These are phyloP conservation scores for Thalassaphorura encarpata DNA, from an alignment of 1,140 invertebrate genomes.

Conservation along the genomic window DNA sequence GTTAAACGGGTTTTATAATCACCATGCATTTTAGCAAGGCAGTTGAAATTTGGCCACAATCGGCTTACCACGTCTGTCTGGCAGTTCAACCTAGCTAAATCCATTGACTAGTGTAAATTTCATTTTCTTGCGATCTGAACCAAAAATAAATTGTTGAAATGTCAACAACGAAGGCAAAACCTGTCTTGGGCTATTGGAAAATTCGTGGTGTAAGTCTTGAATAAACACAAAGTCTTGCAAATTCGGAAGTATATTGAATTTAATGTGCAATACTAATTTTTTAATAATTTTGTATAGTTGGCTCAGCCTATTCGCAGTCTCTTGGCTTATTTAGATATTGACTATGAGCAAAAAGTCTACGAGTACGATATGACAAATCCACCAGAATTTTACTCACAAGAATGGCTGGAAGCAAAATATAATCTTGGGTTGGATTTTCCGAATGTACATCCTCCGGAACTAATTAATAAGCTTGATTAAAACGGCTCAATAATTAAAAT, in stretches of 20 bases:
- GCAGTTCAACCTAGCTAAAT: too few species aligned
- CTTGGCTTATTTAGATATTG: neutral
- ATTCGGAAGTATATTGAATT: neutral
- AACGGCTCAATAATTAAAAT: neutral
- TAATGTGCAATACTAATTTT: neutral
- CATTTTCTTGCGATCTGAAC: too few species aligned
- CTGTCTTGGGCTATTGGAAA: constrained; percentile 4
- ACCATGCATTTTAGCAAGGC: too few species aligned
- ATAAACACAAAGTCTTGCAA: neutral
- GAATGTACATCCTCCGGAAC: too few species aligned
- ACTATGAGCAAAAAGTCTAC: constrained; percentile 1
- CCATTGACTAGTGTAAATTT: too few species aligned
- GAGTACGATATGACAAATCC: neutral
- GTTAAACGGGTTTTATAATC: too few species aligned
- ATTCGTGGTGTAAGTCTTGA: constrained; percentile 6
- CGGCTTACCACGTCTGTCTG: too few species aligned
- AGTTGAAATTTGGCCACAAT: too few species aligned
- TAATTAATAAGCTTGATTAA: neutral
- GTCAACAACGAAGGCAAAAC: neutral
- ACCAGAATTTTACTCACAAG: neutral
- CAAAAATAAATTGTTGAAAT: too few species aligned
- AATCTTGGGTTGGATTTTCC: constrained; percentile 4
- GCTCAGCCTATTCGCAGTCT: neutral
- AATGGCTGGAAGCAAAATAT: neutral
- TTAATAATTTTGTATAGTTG: neutral